Evolutionary conservation across 2,888 invertebrate genomes (phyloP), one percentile per base, ranked within the genome.

Genomic region (Ectemnius cavifrons): DNA sequence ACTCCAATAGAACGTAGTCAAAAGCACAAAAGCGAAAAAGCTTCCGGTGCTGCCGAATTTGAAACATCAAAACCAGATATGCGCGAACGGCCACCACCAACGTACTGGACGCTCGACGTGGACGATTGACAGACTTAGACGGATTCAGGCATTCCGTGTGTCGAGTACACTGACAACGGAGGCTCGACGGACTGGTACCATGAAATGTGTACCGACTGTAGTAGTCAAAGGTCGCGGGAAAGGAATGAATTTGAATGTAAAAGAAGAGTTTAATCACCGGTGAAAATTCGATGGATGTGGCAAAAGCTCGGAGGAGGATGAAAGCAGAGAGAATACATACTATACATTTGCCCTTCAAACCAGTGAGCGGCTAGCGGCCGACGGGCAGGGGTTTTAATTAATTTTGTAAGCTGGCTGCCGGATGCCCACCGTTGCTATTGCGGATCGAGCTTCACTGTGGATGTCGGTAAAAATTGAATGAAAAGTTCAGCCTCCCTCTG

Each of bases 381-480:
- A 61, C 75, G 75, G 80, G 84, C 88, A 86, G 87, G 82, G 85
- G 85, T 6, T 89, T 89, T 87, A 87, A 88, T 89, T 87, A 88
- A 86, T 88, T 87, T 87, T 77, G 83, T 81, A 86, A 37, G 80
- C 77, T 59, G 72, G 67, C 37, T 11, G 73, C 73, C 79, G 81
- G 85, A 86, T 79, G 71, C 67, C 64, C 57, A 71, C 27, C 58
- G 61, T 66, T 69, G 72, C 46, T 64, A 66, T 58, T 47, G 58
- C 67, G 75, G 66, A 83, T 85, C 81, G 78, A 80, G 81, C 84
- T 85, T 83, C 80, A 4, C 68, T 71, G 46, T 58, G 60, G 60
- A 70, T 56, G 59, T 37, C 63, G n/a, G 58, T 69, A 75, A 69
- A 78, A 75, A 75, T 73, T 71, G 73, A 80, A 80, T 65, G 75